Evolutionary conservation across 2,888 invertebrate species (phyloP).

Genomic region (Nymphalis urticae): DNA sequence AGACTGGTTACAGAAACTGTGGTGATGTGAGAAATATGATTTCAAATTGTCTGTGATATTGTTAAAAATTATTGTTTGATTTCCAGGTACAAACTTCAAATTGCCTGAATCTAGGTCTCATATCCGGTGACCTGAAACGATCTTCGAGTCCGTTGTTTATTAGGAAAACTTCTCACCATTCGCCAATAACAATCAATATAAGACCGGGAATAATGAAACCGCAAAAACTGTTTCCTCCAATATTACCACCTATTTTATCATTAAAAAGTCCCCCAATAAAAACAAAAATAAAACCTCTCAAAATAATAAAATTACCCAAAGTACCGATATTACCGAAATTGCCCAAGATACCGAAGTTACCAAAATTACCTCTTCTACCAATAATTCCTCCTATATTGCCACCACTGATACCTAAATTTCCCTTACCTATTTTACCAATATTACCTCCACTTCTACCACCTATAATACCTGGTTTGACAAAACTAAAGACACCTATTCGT

Average conservation of each 20-base stretch:
- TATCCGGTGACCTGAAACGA: conserved; percentile 54
- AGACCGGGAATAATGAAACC: conserved; percentile 41
- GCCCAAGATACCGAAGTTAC: conserved; percentile 39
- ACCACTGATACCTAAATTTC: conserved; percentile 38
- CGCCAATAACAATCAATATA: conserved; percentile 58
- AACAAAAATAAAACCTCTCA: conserved; percentile 40
- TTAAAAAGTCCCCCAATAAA: conserved; percentile 41
- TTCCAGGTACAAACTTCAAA: conserved; percentile 48
- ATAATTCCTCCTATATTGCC: conserved; percentile 41
- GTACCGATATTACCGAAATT: conserved; percentile 31
- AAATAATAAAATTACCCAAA: conserved; percentile 25
- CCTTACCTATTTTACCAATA: conserved; percentile 42
- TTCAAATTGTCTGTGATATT: neutral
- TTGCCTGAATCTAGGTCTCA: conserved; percentile 50
- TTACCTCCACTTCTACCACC: conserved; percentile 37
- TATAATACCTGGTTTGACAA: conserved; percentile 36
- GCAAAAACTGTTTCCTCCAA: conserved; percentile 27
- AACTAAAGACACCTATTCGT: conserved; percentile 47
- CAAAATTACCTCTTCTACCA: conserved; percentile 39
- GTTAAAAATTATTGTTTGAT: neutral
- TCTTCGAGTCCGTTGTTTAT: conserved; percentile 49
- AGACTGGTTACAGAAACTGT: too few species aligned
- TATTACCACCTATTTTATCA: conserved; percentile 14
- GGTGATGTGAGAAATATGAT: too few species aligned
- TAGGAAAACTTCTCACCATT: conserved; percentile 49